Evolutionary conservation across 1,140 invertebrate genomes (phyloP).

Genomic region (Lycorma delicatula): DNA sequence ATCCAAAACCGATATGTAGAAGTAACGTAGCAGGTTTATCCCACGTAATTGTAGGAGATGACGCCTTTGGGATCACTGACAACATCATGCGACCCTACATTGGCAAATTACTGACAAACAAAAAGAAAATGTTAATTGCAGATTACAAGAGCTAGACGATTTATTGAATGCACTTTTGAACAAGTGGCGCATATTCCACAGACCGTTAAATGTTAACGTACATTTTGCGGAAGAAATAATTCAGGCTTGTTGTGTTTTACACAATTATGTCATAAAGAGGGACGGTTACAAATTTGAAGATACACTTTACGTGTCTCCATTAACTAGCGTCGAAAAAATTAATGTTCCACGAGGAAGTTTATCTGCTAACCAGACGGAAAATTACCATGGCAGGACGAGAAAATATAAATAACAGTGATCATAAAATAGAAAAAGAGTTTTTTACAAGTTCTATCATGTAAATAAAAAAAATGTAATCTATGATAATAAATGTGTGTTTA

Average conservation of each 20-base stretch:
- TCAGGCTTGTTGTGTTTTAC: conserved; percentile 28
- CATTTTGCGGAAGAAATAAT: conserved; percentile 26
- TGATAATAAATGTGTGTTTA: no score
- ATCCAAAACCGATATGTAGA: conserved; percentile 23
- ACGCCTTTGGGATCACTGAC: conserved; percentile 36
- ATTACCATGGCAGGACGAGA: no score
- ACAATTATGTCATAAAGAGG: conserved; percentile 27
- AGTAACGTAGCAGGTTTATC: conserved; percentile 26
- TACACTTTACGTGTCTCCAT: neutral
- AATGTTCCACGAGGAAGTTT: no score
- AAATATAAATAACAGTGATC: no score
- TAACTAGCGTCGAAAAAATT: no score
- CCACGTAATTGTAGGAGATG: conserved; percentile 36
- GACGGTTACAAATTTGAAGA: neutral
- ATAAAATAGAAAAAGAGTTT: no score
- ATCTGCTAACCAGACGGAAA: no score
- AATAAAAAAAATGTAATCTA: no score
- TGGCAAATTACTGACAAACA: conserved; percentile 9
- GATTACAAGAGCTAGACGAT: conserved; percentile 25
- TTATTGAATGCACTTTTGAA: conserved; percentile 38
- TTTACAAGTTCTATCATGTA: no score
- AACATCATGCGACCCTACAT: conserved; percentile 36
- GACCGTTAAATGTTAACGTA: conserved; percentile 20
- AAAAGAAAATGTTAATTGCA: conserved; percentile 36
- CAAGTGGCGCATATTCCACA: conserved; percentile 37